phyloP scores from a whole-genome alignment of 2,797 vertebrate species.

The Spheniscus humboldti region DNA sequence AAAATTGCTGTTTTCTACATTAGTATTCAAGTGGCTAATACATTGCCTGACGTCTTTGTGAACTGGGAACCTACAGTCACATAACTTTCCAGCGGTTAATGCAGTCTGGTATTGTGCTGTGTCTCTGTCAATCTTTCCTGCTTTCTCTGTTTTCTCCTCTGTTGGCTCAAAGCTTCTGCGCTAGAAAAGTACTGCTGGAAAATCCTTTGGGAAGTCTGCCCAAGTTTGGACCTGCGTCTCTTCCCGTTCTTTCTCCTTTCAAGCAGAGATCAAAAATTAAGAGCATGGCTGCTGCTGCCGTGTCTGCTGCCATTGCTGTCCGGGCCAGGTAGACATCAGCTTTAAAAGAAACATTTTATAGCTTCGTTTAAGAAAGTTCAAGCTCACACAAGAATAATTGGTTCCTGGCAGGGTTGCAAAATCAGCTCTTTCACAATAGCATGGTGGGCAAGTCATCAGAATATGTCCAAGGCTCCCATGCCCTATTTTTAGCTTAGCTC shows the following conservation, averaged over 20 bases:
- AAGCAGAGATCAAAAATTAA: slow-evolving; percentile 59
- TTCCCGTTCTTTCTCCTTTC: slow-evolving; percentile 31
- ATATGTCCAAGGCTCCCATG: neutral
- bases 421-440: neutral
- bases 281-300: slow-evolving; percentile 66
- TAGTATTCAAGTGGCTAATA: neutral
- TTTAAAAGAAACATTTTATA: neutral
- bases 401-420: neutral
- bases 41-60: neutral
- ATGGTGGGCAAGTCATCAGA: neutral
- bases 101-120: neutral
- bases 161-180: slow-evolving; percentile 20
- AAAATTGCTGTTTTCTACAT: neutral
- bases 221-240: slow-evolving; percentile 30
- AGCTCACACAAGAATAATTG: neutral
- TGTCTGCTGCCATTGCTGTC: slow-evolving; percentile 71
- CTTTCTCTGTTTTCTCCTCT: slow-evolving; percentile 24
- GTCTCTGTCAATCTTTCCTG: neutral
- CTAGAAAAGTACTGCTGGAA: slow-evolving; percentile 58
- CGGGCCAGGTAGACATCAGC: slow-evolving; percentile 71
- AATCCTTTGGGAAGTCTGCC: slow-evolving; percentile 63
- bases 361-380: neutral
- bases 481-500: neutral
- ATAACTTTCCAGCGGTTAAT: neutral
- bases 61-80: neutral